Conservation (phyloP, 2,888 invertebrate species). For the Caenorhabditis sp. region DNA sequence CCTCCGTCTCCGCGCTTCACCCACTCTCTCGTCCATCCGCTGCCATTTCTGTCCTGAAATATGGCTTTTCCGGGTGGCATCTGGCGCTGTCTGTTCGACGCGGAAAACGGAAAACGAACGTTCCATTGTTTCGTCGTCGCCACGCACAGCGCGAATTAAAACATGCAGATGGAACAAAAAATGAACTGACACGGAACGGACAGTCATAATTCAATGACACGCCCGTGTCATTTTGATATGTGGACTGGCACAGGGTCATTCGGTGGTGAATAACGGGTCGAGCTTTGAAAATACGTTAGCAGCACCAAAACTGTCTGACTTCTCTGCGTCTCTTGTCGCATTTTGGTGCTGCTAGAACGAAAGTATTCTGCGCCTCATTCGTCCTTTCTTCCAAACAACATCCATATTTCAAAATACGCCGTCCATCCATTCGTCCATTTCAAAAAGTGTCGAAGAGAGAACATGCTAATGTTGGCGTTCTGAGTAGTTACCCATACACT, state of each 20-base stretch:
- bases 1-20: constrained; percentile 2
- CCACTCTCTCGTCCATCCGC: neutral
- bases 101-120: neutral
- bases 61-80: constrained; percentile 24
- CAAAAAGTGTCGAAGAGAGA: neutral
- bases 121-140: constrained; percentile 9
- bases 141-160: neutral
- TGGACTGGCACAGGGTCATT: neutral
- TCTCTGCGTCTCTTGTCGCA: no score
- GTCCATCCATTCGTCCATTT: constrained; percentile 2
- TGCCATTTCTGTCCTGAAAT: constrained; percentile 25
- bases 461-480: constrained; percentile 16
- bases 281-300: no score
- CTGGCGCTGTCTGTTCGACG: constrained; percentile 10
- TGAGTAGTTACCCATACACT: neutral
- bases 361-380: no score
- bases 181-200: neutral
- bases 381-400: neutral
- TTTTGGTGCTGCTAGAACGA: no score
- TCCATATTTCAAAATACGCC: constrained; percentile 4
- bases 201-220: constrained; percentile 6
- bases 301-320: no score
- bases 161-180: constrained; percentile 14
- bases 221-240: neutral
- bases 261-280: no score